Conservation (phyloP, 37 sponge, comb jelly and placozoan genomes). For the Cladorhizidae sp. region DNA sequence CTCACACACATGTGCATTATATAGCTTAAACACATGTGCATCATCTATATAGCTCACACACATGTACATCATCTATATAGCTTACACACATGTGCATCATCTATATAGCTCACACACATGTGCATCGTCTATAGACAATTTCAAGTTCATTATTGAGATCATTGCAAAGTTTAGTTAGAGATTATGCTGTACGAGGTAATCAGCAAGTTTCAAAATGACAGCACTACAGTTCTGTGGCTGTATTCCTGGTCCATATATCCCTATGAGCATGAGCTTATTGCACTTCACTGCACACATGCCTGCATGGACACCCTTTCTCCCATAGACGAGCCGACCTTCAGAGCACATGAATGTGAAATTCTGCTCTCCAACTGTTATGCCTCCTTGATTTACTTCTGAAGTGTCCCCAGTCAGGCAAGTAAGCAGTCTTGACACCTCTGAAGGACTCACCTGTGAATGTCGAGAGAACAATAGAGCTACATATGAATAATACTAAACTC, state of each 20-base stretch:
- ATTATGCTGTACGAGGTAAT: slow-evolving; percentile 59
- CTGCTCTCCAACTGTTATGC: slow-evolving; percentile 59
- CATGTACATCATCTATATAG: too few relatives aligned
- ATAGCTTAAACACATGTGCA: too few relatives aligned
- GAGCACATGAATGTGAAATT: slow-evolving; percentile 49
- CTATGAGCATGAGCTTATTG: slow-evolving; percentile 53
- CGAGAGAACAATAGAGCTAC: not conserved
- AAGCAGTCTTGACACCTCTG: slow-evolving; percentile 51
- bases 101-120: too few relatives aligned
- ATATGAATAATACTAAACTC: not conserved
- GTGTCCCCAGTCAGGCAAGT: slow-evolving; percentile 66
- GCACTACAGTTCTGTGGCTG: slow-evolving; percentile 66
- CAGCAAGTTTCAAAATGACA: slow-evolving; percentile 77
- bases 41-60: too few relatives aligned
- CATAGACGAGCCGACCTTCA: slow-evolving; percentile 52
- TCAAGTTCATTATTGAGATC: too few relatives aligned
- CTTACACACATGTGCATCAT: too few relatives aligned
- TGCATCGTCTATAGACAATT: too few relatives aligned
- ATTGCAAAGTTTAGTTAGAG: slow-evolving; percentile 12
- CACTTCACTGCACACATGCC: slow-evolving; percentile 73
- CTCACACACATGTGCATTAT: too few relatives aligned
- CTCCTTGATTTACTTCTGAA: slow-evolving; percentile 16
- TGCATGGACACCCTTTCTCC: slow-evolving; percentile 53
- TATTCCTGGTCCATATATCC: slow-evolving; percentile 67
- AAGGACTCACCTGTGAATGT: slow-evolving; percentile 41